Evolutionary conservation across 1,140 invertebrate species (phyloP), one percentile per base, ranked within the genome.

Genomic region (Aphaenogaster ashmeadi): DNA sequence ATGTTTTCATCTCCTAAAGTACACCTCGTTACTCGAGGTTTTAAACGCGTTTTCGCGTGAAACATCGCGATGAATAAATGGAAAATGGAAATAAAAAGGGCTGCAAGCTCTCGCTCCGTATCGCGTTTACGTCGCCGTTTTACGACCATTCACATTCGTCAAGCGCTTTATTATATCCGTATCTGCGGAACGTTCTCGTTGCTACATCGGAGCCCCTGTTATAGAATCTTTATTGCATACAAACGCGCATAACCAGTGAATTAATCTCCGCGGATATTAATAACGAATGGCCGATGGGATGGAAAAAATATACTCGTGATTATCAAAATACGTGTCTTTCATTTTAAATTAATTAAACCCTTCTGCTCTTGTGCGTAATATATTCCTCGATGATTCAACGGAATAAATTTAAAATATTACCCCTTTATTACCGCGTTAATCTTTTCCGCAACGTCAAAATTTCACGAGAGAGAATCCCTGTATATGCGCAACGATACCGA

Each of bases 111-210:
- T 2, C 50, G 79, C 66, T 56, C 33, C 64, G 64, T 71, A 71
- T 81, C 62, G 21, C 79, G 36, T 81, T 71, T 81, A 81, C 50
- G 66, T 58, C 66, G 79, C 50, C 38, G 18, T 81, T 81, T 81
- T 44, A 81, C 66, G 66, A 5, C 50, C 79, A 47, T 71, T 81
- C 79, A 27, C 79, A 81, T 71, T 71, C 79, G 79, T 81, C 50
- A 56, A 71, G 79, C 38, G 52, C 64, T 81, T 81, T 81, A 81
- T 81, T 81, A 69, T 81, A 56, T 81, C 50, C 47, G 62, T 54
- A 81, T 71, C 78, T 41, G 50, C 47, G 47, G 33, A 27, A 56
- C 47, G 13, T 8, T 81, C 64, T 69, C 78, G 44, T 54, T 67
- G 44, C 27, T 27, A 27, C 77, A 67, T 67, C 47, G 64, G 27